phyloP scores from a whole-genome alignment of 1,140 invertebrate genomes.

The Papilio polyxenes region DNA sequence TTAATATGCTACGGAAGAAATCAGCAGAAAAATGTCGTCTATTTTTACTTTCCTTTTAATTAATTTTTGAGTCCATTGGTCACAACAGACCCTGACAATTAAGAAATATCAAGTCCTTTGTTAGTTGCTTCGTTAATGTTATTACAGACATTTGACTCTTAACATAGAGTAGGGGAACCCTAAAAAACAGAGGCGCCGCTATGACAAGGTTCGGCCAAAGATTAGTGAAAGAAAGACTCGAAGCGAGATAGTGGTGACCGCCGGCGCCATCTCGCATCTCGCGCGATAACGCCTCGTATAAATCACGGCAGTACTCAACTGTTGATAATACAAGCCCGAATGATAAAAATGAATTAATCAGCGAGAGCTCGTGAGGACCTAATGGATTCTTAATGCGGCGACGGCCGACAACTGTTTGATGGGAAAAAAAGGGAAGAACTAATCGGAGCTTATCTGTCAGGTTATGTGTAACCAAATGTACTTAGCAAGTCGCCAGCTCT shows the following conservation, averaged over 20 bases:
- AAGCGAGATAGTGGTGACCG: constrained; percentile 38
- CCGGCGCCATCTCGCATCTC: constrained; percentile 47
- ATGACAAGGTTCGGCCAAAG: constrained; percentile 16
- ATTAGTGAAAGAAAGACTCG: constrained; percentile 35
- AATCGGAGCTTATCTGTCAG: constrained; percentile 32
- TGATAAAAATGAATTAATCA: constrained; percentile 62
- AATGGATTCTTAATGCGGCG: constrained; percentile 65
- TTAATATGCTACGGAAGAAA: background rate
- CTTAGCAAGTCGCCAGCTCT: background rate
- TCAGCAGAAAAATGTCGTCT: too few relatives aligned
- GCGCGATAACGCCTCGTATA: constrained; percentile 40
- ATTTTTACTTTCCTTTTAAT: too few relatives aligned
- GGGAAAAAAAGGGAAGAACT: constrained; percentile 30
- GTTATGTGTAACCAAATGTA: constrained; percentile 13
- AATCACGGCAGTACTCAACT: constrained; percentile 47
- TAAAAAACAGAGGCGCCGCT: constrained; percentile 27
- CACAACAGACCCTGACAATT: too few relatives aligned
- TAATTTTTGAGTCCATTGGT: too few relatives aligned
- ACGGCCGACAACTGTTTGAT: constrained; percentile 41
- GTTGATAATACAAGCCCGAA: constrained; percentile 38
- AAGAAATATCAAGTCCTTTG: too few relatives aligned
- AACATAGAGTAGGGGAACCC: background rate
- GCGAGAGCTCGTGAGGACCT: constrained; percentile 47
- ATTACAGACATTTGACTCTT: background rate
- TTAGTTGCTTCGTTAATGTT: too few relatives aligned